phyloP scores from a whole-genome alignment of 2,113 vertebrate genomes.

The Peucedramus taeniatus region DNA sequence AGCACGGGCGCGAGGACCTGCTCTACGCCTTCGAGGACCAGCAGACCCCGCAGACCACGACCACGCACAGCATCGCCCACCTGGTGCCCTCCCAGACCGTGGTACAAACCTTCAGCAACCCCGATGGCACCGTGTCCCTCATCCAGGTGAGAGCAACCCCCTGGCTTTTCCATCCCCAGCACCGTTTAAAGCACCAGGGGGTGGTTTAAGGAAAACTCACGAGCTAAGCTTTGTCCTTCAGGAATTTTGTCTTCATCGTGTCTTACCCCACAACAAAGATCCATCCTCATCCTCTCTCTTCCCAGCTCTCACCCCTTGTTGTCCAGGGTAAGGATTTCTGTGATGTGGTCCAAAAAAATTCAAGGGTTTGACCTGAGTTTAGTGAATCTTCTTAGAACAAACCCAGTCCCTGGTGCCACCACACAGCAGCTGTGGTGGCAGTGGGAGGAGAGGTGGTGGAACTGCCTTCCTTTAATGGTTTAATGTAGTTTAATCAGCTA shows the following conservation, averaged over 20 bases:
- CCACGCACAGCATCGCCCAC: slow-evolving; percentile 92
- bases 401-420: neutral
- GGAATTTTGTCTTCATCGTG: neutral
- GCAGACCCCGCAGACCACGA: slow-evolving; percentile 81
- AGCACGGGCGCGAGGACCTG: slow-evolving; percentile 94
- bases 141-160: slow-evolving; percentile 84
- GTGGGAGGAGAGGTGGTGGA: neutral
- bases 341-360: accelerated
- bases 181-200: neutral
- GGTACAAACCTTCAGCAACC: slow-evolving; percentile 97
- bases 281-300: neutral
- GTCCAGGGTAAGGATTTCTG: neutral
- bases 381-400: accelerated
- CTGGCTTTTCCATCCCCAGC: accelerated
- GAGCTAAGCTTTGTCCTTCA: neutral
- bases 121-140: slow-evolving; percentile 95
- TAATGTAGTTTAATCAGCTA: accelerated
- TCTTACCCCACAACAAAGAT: neutral
- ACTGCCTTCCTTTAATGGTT: neutral
- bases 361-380: neutral
- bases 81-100: slow-evolving; percentile 95
- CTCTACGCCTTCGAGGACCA: slow-evolving; percentile 97
- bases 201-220: neutral
- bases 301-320: accelerated
- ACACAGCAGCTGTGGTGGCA: accelerated